Evolutionary conservation across 1,140 invertebrate species (phyloP), one percentile per base, ranked within the genome.

Genomic region (Nephila pilipes): DNA sequence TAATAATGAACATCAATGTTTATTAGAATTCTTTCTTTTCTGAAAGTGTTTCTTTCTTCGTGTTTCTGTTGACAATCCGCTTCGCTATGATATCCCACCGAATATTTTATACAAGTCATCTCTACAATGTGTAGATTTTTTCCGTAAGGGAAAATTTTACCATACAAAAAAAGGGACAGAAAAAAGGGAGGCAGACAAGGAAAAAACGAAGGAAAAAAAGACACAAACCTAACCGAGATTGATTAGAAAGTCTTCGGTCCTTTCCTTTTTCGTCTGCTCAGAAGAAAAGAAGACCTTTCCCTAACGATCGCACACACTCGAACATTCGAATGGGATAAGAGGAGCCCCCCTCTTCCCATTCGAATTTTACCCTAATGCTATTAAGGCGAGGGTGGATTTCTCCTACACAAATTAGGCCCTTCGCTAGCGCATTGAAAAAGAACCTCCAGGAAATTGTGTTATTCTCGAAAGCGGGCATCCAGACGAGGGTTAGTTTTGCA

Each of bases 351-450:
- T 29, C 58, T 18, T 60, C 69, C 69, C 6, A 20, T 36, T 32
- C 29, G 29, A 75, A 32, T 75, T 75, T 75, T 75, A 36, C 69
- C 69, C 69, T 75, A 75, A 75, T 75, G 69, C 69, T 75, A 75
- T 75, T 75, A 75, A 36, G 69, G 69, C 69, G 18, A 75, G 69
- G 29, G 69, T 32, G 69, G 69, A 75, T 75, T 36, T 36, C 69
- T 75, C 69, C 69, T 75, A 75, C 69, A 75, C 69, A 75, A 75
- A 75, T 75, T 75, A 75, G 69, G 69, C 69, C 69, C 69, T 75
- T 46, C 69, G 29, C 69, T 29, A 25, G 29, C 69, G 69, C 69
- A 75, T 75, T 75, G 69, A 75, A 75, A 75, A 75, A 75, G 69
- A 75, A 29, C 69, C 69, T 75, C 5, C 69, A 29, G 69, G 69